Evolutionary conservation across 2,888 invertebrate genomes (phyloP).

Genomic region (Heliconius erato): DNA sequence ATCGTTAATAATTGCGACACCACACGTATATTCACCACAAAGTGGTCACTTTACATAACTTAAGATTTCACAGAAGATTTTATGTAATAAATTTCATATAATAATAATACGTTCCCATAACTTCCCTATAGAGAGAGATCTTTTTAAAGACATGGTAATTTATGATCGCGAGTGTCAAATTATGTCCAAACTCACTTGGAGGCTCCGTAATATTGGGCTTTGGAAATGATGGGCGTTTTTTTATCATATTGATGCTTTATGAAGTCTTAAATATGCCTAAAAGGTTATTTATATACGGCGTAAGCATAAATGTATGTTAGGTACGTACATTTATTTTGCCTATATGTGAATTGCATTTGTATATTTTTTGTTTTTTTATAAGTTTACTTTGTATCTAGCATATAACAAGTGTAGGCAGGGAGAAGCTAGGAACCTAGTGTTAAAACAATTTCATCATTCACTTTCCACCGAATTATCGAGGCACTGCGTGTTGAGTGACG

Average conservation of each 20-base stretch:
- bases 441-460: too few species aligned
- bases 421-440: too few species aligned
- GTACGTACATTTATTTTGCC: neutral
- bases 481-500: too few species aligned
- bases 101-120: constrained; percentile 67
- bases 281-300: constrained; percentile 26
- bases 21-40: constrained; percentile 65
- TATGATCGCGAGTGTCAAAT: constrained; percentile 77
- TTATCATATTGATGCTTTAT: constrained; percentile 51
- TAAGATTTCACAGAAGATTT: constrained; percentile 58
- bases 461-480: too few species aligned
- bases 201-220: constrained; percentile 68
- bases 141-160: constrained; percentile 62
- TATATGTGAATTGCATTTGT: neutral
- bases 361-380: too few species aligned
- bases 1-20: constrained; percentile 60
- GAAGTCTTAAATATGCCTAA: constrained; percentile 41
- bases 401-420: too few species aligned
- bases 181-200: constrained; percentile 61
- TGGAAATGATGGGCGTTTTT: constrained; percentile 61
- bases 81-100: constrained; percentile 66
- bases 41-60: constrained; percentile 69
- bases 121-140: constrained; percentile 58
- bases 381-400: too few species aligned
- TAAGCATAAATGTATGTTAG: neutral